Conservation (phyloP, 2,797 vertebrate species). For the Enteromius paludinosus region DNA sequence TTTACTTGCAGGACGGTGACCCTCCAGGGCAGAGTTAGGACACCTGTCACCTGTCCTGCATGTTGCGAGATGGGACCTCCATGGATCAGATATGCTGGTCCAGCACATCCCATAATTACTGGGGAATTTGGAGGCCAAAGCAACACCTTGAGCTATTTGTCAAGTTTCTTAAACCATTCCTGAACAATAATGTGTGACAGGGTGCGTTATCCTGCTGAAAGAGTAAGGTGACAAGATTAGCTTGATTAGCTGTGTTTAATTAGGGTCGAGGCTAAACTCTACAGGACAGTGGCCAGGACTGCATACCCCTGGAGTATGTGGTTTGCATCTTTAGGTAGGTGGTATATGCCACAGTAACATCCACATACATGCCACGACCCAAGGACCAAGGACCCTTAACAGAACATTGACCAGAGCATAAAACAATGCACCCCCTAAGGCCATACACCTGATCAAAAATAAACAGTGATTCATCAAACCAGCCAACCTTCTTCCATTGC, state of each 20-base stretch:
- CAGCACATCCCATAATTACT: not conserved
- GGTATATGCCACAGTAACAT: not conserved
- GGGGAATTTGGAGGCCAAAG: not conserved
- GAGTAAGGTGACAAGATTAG: not conserved
- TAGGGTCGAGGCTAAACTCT: no score
- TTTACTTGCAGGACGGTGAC: no score
- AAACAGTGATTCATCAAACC: not conserved
- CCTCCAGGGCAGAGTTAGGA: no score
- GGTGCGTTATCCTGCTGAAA: not conserved
- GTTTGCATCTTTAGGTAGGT: not conserved
- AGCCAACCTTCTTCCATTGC: not conserved
- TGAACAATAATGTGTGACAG: not conserved
- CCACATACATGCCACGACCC: not conserved
- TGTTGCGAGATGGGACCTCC: no score
- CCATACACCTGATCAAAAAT: not conserved
- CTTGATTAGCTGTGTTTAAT: not conserved
- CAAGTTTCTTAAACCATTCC: not conserved
- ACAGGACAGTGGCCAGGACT: not conserved
- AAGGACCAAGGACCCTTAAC: not conserved
- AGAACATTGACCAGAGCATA: not conserved
- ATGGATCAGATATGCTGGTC: no score
- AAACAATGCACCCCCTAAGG: not conserved
- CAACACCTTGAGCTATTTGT: no score
- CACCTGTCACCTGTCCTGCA: no score
- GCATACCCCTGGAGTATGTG: not conserved